Evolutionary conservation across 2,113 vertebrate species (phyloP).

Genomic region (Sceloporus undulatus): DNA sequence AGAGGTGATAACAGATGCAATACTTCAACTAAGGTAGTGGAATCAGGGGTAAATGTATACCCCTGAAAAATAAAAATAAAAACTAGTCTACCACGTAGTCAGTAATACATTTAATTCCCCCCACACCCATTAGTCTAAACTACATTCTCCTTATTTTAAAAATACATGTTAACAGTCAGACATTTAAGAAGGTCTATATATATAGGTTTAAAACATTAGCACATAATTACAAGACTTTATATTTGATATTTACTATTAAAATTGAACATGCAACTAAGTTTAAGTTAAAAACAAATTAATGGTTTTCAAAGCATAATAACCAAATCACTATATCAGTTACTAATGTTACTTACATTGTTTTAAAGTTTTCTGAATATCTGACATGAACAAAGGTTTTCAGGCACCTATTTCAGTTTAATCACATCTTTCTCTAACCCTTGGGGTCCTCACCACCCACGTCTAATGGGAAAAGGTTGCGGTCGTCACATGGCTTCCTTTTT

Average conservation of each 20-base stretch:
- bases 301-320: constrained; percentile 70
- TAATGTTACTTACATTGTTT: constrained; percentile 86
- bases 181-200: constrained; percentile 25
- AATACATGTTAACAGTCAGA: constrained; percentile 51
- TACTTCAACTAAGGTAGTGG: constrained; percentile 76
- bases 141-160: not conserved
- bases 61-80: constrained; percentile 51
- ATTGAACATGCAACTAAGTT: constrained; percentile 75
- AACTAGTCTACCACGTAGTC: constrained; percentile 46
- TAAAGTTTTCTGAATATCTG: constrained; percentile 81
- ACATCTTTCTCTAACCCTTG: constrained; percentile 95
- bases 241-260: constrained; percentile 52
- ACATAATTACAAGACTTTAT: constrained; percentile 53
- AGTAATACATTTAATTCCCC: constrained; percentile 28
- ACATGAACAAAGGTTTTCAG: constrained; percentile 86
- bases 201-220: constrained; percentile 56
- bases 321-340: constrained; percentile 75
- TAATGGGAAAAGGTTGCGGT: constrained; percentile 91
- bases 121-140: constrained; percentile 51
- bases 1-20: constrained; percentile 84
- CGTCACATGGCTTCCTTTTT: constrained; percentile 94
- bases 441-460: constrained; percentile 96
- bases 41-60: constrained; percentile 43
- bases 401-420: constrained; percentile 94
- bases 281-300: constrained; percentile 63